Base-by-base conservation (phyloP, 2,113 vertebrate species). In the Podiceps cristatus region DNA sequence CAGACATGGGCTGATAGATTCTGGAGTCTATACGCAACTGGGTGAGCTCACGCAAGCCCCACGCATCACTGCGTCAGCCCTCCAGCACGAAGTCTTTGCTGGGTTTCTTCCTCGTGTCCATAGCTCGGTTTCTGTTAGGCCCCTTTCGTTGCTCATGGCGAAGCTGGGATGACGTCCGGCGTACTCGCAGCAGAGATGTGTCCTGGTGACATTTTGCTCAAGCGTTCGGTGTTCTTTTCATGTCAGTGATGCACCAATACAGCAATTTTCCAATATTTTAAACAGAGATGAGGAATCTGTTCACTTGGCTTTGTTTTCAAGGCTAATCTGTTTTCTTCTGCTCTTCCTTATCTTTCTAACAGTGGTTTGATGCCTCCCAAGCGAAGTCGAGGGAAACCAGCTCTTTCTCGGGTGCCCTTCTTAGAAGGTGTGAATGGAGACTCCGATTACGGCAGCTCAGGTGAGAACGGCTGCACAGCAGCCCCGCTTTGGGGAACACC, bases 301-400 rank as follows among this genome's bases (percentile, higher is more conserved):
- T 56, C 44, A 11, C 33, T n/a, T 81, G 53, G 52, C 33, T 82
- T 37, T 79, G 23, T 63, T 74, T 63, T 47, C 23, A 23, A 72
- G 74, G 27, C 7, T 58, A 22, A 11, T 22, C 19, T 89, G 18
- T 50, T 88, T 72, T 66, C 62, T 62, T 47, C 49, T 25, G 0
- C 47, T 85, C 92, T 50, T 28, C 84, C 23, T 0, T 60, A 0
- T 82, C 27, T 96, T 47, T 96, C 58, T 59, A 29, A 7, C 96
- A 99, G 99, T 47, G 98, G 95, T 87, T 76, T 97, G 90, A 97
- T 98, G 6, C 98, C 99, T 49, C 99, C 98, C 86, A 99, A 99
- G 97, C 98, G 99, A 83, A 99, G 99, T 77, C 98, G 99, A 10
- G 99, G 99, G 80, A 99, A 99, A 96, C 99, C 99, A 2, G 99